Base-by-base conservation (phyloP, 2,113 vertebrate genomes). In the Pao palembangensis region DNA sequence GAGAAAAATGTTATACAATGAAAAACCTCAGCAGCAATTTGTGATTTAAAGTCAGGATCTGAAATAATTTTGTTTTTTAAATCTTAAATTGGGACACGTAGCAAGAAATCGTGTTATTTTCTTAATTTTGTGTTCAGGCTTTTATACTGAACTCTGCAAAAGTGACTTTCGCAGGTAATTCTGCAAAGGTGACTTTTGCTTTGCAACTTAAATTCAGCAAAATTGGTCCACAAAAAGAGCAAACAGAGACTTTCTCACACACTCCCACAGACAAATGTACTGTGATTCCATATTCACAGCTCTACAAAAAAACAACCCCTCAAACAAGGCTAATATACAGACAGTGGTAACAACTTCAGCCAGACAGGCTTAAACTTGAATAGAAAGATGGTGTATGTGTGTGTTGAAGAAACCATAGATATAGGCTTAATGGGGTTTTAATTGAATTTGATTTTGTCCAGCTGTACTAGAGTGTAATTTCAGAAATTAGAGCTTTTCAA, bases 281-380 rank as follows among this genome's bases (percentile, higher is more conserved):
- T 34, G 55, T 43, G 54, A 75, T 75, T 81, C 61, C 78, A 81
- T 82, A 87, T 83, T 84, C 78, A 84, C 79, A 21, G 62, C 73
- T 51, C 73, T 81, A 69, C 73, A 72, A 76, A 73, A 70, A 62
- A 71, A 58, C n/a, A n/a, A n/a, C n/a, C 42, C 52, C 48, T 23
- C 67, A 8, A 23, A 70, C 67, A 75, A 73, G 80, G 34, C 10
- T 73, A 79, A 62, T 47, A 47, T 17, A 17, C 44, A 47, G 64
- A 43, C 49, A 56, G 61, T 18, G 61, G 63, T 65, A 68, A 76
- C 69, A 79, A 56, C 72, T 73, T 58, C 69, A 64, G 54, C 28
- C 42, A 55, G 58, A 77, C 58, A 73, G 67, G 70, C 64, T 80
- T 69, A 71, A 61, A 63, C 15, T 19, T 28, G 54, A 52, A 72